These are phyloP conservation scores for Orthosia gracilis DNA, from an alignment of 2,888 invertebrate genomes.

Conservation along the genomic window DNA sequence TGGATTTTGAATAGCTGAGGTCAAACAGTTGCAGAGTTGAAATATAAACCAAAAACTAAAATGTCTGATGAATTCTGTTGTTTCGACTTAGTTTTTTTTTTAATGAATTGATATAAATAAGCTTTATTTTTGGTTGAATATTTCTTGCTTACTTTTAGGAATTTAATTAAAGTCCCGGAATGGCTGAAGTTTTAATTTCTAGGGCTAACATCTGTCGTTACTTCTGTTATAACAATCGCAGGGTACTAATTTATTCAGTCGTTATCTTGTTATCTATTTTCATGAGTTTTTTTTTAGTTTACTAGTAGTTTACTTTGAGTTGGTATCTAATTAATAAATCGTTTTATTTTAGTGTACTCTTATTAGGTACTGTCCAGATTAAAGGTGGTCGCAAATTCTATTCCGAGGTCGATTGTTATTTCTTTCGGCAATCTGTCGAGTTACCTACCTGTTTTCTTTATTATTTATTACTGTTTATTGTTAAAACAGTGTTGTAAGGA, in stretches of 20 bases:
- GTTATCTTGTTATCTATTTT: constrained; percentile 37
- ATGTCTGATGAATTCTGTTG: constrained; percentile 18
- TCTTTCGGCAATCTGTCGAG: background rate
- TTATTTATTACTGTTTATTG: background rate
- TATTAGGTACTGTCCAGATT: background rate
- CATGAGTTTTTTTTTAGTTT: constrained; percentile 25
- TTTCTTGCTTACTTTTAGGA: constrained; percentile 47
- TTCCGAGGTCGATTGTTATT: background rate
- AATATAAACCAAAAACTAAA: constrained; percentile 18
- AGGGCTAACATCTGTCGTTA: constrained; percentile 52
- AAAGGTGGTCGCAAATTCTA: background rate
- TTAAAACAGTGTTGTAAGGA: background rate
- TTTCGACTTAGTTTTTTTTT: constrained; percentile 11
- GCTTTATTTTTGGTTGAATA: constrained; percentile 24
- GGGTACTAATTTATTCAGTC: constrained; percentile 40
- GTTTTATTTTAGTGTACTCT: background rate
- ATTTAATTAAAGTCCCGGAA: constrained; percentile 58
- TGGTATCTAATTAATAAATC: too few relatives aligned
- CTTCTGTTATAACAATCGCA: constrained; percentile 40
- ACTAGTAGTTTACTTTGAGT: constrained; percentile 3
- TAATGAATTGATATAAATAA: constrained; percentile 21
- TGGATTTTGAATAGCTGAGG: constrained; percentile 47
- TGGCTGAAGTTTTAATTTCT: constrained; percentile 72
- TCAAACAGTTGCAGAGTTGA: constrained; percentile 20
- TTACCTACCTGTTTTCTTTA: background rate